Conservation (phyloP, 2,888 invertebrate genomes). For the Mactromeris polynyma region DNA sequence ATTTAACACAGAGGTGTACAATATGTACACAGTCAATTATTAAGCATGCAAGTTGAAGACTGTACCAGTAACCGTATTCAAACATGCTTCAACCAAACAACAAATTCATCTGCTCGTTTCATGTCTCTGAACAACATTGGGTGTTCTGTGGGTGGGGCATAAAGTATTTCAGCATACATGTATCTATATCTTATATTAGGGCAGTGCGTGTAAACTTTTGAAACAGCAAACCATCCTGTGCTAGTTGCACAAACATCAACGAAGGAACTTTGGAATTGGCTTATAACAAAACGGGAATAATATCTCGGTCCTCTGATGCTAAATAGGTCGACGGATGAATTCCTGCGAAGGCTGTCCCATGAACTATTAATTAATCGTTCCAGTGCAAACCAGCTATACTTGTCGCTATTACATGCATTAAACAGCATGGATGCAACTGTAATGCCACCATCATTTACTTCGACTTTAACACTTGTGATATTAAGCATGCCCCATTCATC, state of each 20-base stretch:
- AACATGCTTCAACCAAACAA: not conserved
- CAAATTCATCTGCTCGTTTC: not conserved
- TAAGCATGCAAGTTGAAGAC: no score
- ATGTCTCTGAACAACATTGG: not conserved
- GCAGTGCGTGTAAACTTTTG: not conserved
- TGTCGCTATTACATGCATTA: not conserved
- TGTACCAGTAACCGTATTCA: no score
- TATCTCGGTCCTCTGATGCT: not conserved
- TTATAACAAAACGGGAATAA: not conserved
- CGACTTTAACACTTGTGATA: not conserved
- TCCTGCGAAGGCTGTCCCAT: not conserved
- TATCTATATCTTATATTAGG: not conserved
- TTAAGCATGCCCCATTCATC: not conserved
- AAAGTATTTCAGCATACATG: not conserved
- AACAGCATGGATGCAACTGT: not conserved
- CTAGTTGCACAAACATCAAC: not conserved
- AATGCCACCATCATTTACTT: not conserved
- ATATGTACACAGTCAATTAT: no score
- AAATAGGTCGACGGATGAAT: not conserved
- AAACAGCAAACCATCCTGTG: not conserved
- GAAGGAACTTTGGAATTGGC: not conserved
- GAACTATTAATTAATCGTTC: not conserved
- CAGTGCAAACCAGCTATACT: not conserved
- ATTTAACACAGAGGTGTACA: no score
- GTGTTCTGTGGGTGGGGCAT: not conserved